These are phyloP conservation scores for Rhinopithecus roxellana DNA, from an alignment of 2,113 vertebrate genomes.

Conservation along the genomic window DNA sequence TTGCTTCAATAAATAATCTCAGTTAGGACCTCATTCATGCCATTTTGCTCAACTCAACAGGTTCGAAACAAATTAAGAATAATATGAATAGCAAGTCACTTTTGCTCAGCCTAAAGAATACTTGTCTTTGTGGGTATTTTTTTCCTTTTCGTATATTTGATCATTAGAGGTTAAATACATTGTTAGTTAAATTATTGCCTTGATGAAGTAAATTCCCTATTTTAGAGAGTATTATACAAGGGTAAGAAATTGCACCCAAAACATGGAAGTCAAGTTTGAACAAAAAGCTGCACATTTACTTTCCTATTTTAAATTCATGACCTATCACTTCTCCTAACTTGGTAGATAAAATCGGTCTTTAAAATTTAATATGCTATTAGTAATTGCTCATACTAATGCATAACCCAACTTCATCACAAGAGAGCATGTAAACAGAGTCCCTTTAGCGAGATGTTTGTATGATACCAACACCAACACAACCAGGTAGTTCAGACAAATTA, in stretches of 20 bases:
- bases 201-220: neutral
- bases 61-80: neutral
- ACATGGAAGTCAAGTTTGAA: neutral
- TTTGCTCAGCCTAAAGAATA: neutral
- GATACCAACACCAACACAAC: neutral
- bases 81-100: constrained; percentile 18
- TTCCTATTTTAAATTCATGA: constrained; percentile 35
- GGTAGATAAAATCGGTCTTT: constrained; percentile 17
- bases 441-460: neutral
- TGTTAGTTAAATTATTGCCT: constrained; percentile 9
- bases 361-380: neutral
- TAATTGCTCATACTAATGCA: neutral
- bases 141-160: neutral
- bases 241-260: neutral
- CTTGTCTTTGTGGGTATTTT: neutral
- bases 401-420: neutral
- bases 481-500: fast-evolving
- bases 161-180: neutral
- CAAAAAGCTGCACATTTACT: neutral
- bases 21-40: constrained; percentile 42
- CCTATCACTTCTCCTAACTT: neutral
- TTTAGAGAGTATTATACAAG: neutral
- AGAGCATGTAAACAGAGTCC: neutral
- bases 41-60: constrained; percentile 26
- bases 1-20: constrained; percentile 70